phyloP scores from a whole-genome alignment of 2,113 vertebrate species.

The Hyperopisus bebe region DNA sequence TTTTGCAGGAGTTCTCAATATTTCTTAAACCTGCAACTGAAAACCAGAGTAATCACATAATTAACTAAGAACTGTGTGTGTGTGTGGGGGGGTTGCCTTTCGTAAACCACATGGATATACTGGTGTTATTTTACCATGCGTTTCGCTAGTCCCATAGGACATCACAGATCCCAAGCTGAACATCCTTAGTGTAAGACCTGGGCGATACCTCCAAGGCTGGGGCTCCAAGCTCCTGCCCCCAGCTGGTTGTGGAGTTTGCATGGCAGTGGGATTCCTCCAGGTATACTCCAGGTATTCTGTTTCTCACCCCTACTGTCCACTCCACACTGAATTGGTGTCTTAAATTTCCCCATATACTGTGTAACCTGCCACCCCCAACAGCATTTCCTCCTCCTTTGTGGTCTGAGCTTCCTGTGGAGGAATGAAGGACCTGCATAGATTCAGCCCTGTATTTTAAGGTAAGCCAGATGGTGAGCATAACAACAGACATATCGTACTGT shows the following conservation, averaged over 20 bases:
- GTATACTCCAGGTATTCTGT: neutral
- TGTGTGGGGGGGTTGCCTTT: neutral
- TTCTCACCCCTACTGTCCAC: neutral
- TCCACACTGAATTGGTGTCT: neutral
- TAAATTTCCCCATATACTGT: neutral
- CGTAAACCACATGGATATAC: neutral
- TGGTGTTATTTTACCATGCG: neutral
- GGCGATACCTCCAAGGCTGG: neutral
- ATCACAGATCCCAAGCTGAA: neutral
- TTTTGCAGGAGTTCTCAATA: neutral
- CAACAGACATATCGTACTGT: neutral
- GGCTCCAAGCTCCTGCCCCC: neutral
- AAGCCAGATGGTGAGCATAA: neutral
- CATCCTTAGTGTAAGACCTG: neutral
- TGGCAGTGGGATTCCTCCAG: neutral
- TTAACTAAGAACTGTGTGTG: neutral
- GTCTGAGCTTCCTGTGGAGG: neutral
- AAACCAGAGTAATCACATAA: neutral
- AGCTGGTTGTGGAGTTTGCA: neutral
- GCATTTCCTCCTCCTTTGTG: neutral
- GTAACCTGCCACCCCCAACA: neutral
- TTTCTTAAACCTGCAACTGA: neutral
- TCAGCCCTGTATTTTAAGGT: neutral
- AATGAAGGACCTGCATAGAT: neutral
- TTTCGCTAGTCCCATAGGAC: neutral